Base-by-base conservation (phyloP, 2,797 vertebrate genomes). In the Halcyon badia region DNA sequence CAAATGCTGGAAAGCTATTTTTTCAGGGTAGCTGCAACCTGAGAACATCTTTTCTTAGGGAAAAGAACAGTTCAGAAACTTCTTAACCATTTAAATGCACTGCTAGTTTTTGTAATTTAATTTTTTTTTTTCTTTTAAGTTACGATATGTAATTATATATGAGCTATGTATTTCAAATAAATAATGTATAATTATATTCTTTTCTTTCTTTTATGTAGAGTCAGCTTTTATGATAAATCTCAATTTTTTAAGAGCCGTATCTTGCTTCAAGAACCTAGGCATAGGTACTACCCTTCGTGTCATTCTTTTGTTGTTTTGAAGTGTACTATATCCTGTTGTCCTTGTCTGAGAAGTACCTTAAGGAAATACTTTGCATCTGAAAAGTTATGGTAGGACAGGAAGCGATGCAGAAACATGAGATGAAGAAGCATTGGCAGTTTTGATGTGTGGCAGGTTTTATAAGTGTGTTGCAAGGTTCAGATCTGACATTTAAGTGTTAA, bases 81-180 rank as follows among this genome's bases (percentile, higher is more conserved):
- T 87, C 87, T 96, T 96, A 96, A 95, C 93, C 33, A 39, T 95
- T 97, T 93, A 73, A 89, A 82, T 85, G 73, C 88, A 71, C 44
- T 24, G 9, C 1, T 26, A 60, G 30, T 13, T 93, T 83, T 90
- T 84, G 52, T 56, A 82, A 93, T 89, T 41, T 88, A 54, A 39
- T 14, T 13, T 49, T 42, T 25, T 42, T 25, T 16, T 18, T 44
- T 62, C 12, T 39, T 62, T 21, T 2, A n/a, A 76, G 20, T 42
- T 76, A 37, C 7, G 13, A 3, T 54, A 28, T 35, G 26, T 62
- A 31, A 49, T 52, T n/a, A 42, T 65, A 8, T 31, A 25, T 24
- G 19, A 91, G 16, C 35, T 69, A 17, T 20, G 14, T 44, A 31
- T 68, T 86, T 88, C 7, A 86, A 78, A 57, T 58, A 83, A 71